Conservation (phyloP, 1,140 invertebrate genomes). For the Fopius arisanus region DNA sequence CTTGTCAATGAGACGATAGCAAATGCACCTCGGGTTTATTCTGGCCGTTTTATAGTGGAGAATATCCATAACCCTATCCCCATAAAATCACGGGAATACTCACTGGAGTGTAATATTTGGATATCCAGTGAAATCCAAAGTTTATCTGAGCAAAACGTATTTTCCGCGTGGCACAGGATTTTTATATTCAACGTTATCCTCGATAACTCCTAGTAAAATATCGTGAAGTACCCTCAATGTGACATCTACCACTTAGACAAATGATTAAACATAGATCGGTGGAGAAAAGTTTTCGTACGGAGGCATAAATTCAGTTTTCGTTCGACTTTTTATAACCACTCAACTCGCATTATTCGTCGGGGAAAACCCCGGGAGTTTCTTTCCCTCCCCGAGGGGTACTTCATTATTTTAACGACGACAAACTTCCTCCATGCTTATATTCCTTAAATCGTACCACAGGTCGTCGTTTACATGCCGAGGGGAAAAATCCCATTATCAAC, state of each 20-base stretch:
- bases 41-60: neutral
- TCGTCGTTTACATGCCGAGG: neutral
- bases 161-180: neutral
- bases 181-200: neutral
- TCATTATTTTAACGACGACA: conserved; percentile 15
- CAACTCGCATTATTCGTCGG: neutral
- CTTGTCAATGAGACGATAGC: neutral
- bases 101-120: neutral
- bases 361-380: neutral
- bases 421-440: conserved; percentile 2
- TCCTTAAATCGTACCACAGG: neutral
- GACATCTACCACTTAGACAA: neutral
- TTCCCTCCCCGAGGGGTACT: conserved; percentile 1
- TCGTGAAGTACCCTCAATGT: neutral
- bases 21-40: neutral
- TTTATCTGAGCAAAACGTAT: neutral
- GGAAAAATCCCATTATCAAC: conserved; percentile 4
- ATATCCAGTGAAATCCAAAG: neutral
- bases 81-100: neutral
- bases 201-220: neutral
- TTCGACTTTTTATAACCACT: conserved; percentile 6
- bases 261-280: neutral
- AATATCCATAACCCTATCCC: neutral
- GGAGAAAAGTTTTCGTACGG: conserved; percentile 18
- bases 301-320: conserved; percentile 22